Evolutionary conservation across 1,140 invertebrate genomes (phyloP).

Genomic region (Sinonovacula constricta): DNA sequence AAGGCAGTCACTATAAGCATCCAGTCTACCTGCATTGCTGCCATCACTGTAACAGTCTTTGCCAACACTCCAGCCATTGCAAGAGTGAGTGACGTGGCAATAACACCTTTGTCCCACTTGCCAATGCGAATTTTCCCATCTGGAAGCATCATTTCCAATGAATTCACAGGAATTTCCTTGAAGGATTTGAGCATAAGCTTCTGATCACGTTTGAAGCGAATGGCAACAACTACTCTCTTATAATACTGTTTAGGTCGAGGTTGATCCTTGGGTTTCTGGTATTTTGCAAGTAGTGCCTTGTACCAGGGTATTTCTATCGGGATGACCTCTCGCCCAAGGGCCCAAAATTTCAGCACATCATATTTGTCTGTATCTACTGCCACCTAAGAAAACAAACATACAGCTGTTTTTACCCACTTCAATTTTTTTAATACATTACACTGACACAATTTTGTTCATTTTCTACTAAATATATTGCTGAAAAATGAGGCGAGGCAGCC

Average conservation of each 20-base stretch:
- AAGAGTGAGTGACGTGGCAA: constrained; percentile 59
- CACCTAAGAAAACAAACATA: constrained; percentile 69
- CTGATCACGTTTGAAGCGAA: constrained; percentile 73
- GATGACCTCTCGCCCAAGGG: constrained; percentile 69
- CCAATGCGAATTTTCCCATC: constrained; percentile 73
- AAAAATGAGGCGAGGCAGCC: no score
- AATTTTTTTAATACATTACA: no score
- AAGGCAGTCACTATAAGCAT: constrained; percentile 48
- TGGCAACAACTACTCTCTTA: constrained; percentile 74
- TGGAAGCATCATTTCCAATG: constrained; percentile 75
- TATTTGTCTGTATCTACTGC: constrained; percentile 71
- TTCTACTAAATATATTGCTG: no score
- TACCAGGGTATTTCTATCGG: constrained; percentile 56
- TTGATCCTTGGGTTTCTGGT: constrained; percentile 19
- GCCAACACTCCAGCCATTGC: constrained; percentile 63
- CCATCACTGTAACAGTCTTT: constrained; percentile 68
- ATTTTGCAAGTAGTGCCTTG: constrained; percentile 44
- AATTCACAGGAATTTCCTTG: constrained; percentile 74
- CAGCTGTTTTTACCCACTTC: no score
- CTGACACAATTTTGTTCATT: no score
- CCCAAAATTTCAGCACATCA: constrained; percentile 76
- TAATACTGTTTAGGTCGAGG: constrained; percentile 67
- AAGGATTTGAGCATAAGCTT: constrained; percentile 76
- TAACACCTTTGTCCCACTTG: constrained; percentile 63
- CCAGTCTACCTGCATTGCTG: constrained; percentile 53